Evolutionary conservation across 2,797 vertebrate species (phyloP), one percentile per base, ranked within the genome.

Genomic region (Poecilia gillii): DNA sequence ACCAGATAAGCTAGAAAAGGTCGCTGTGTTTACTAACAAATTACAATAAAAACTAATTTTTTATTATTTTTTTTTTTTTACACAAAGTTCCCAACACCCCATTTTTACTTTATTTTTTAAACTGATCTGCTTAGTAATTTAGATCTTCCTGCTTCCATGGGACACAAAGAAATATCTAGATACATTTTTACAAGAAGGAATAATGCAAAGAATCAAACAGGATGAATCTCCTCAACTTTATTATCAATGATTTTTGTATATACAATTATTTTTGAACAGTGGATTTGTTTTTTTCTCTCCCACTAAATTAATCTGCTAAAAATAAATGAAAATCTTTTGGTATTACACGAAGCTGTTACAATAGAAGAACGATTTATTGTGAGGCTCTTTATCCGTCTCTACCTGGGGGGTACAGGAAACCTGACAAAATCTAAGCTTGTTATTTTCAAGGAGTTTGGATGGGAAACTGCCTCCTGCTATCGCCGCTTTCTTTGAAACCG

Each of bases 401-500:
- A 70, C 43, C 49, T 33, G 0, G n/a, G 31, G 0, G 5, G 20
- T 41, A 1, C 36, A 41, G 23, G 25, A 41, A 25, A 68, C 39
- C 2, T 6, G 9, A 5, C 18, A 9, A 68, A 68, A 20, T 41
- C 18, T 41, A 41, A 23, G 33, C 33, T 66, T 11, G 1, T 41
- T 12, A 43, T 70, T 43, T 43, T n/a, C 23, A n/a, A 25, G 6
- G 6, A 36, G 49, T 59, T 14, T 0, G 36, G 20, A 14, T 14
- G 33, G 23, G 41, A 45, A 31, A 49, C 73, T 2, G n/a, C 46
- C 23, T 31, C 20, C 41, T 59, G 68, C 28, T 41, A 74, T 55
- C 76, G 6, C 28, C n/a, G 2, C 39, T 25, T 23, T 68, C 79
- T 87, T 74, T 75, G 80, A 81, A 88, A 86, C 62, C 77, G 85